Conservation (phyloP, 1,140 invertebrate genomes). For the Eumeta japonica region DNA sequence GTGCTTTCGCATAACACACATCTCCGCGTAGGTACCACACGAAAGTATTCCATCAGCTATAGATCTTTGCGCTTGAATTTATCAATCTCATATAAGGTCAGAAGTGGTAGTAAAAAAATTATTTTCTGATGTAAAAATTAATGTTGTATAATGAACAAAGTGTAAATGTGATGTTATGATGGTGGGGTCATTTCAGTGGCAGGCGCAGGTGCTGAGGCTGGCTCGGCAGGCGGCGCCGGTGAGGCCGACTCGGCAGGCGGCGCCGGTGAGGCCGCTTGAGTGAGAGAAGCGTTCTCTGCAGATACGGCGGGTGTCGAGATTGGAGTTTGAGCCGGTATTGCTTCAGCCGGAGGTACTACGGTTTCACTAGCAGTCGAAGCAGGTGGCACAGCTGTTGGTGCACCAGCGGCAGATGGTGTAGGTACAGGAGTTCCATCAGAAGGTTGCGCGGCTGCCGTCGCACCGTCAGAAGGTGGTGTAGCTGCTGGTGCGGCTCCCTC, state of each 20-base stretch:
- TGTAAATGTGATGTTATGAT: too few relatives aligned
- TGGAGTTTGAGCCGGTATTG: conserved; percentile 11
- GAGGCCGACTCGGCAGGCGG: conserved; percentile 11
- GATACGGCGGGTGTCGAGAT: conserved; percentile 6
- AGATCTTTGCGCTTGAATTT: neutral
- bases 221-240: conserved; percentile 9
- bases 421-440: conserved; percentile 24
- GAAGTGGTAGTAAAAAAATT: neutral
- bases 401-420: conserved; percentile 12
- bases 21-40: conserved; percentile 17
- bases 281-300: conserved; percentile 10
- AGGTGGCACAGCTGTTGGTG: conserved; percentile 9
- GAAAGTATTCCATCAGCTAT: conserved; percentile 50
- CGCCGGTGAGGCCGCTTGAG: conserved; percentile 13
- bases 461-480: conserved; percentile 17
- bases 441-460: conserved; percentile 12
- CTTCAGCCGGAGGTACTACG: conserved; percentile 9
- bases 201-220: conserved; percentile 11
- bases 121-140: too few relatives aligned
- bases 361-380: too few relatives aligned
- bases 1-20: conserved; percentile 17
- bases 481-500: conserved; percentile 30
- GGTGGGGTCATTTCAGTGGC: conserved; percentile 22
- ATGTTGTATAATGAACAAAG: too few relatives aligned
- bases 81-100: neutral